Percentiles rank a stretch among this genome's conserved stretches.
phyloP scores from a whole-genome alignment of 1,140 invertebrate genomes.

The Lucilia sericata region DNA sequence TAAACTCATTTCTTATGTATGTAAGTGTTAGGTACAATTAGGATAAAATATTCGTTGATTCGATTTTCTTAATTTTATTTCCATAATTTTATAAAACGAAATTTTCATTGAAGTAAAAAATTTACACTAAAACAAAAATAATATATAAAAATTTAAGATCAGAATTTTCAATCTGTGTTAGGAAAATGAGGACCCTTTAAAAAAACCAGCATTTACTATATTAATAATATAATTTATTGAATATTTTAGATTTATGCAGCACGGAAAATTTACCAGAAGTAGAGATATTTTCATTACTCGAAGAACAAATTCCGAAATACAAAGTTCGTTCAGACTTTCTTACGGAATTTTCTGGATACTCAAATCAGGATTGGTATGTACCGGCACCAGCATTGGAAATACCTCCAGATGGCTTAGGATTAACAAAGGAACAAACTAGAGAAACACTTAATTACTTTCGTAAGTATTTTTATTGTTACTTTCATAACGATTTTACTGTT shows the following conservation, averaged over 20 bases:
- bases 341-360: constrained; percentile 95
- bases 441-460: constrained; percentile 97
- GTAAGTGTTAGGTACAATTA: no score
- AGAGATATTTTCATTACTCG: constrained; percentile 92
- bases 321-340: constrained; percentile 92
- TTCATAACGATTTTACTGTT: no score
- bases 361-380: constrained; percentile 94
- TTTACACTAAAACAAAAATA: constrained; percentile 7
- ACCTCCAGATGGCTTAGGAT: constrained; percentile 81
- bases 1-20: no score
- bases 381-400: constrained; percentile 83
- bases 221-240: no score
- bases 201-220: no score
- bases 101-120: no score
- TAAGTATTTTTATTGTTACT: constrained; percentile 74
- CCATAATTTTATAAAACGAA: no score
- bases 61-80: no score
- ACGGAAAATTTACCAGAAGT: constrained; percentile 89
- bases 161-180: no score
- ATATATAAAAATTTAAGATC: no score
- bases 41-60: no score
- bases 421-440: constrained; percentile 93
- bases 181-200: no score
- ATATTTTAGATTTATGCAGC: constrained; percentile 83
- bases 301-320: constrained; percentile 96